These are phyloP conservation scores for Keiferia lycopersicella DNA, from an alignment of 2,888 invertebrate species.

Conservation along the genomic window DNA sequence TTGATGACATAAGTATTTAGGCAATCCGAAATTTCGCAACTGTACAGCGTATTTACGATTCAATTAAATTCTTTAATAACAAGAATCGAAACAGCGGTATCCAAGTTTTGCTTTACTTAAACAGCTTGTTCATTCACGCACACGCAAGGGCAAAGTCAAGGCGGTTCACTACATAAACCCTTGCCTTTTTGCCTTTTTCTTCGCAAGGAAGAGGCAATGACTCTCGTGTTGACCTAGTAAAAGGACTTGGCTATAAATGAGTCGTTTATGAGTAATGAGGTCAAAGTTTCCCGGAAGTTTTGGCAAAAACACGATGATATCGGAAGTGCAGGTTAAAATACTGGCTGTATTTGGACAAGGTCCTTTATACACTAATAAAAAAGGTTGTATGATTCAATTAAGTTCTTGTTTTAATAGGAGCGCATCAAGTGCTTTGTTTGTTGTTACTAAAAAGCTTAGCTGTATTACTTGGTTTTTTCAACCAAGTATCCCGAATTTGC, in stretches of 20 bases:
- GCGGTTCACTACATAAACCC: not conserved
- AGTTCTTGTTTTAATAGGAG: no score
- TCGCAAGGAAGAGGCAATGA: slow-evolving; percentile 40
- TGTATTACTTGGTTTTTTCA: no score
- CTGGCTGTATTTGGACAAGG: no score
- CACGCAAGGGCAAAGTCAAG: slow-evolving; percentile 27
- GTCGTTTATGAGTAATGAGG: not conserved
- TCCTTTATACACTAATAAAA: no score
- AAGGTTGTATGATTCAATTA: no score
- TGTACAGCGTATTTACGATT: no score
- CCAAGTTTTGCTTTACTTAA: not conserved
- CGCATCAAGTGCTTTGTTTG: no score
- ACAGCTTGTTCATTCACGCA: slow-evolving; percentile 18
- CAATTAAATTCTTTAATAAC: no score
- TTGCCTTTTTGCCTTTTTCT: slow-evolving; percentile 20
- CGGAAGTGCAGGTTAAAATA: not conserved
- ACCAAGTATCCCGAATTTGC: no score
- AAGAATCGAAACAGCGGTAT: not conserved
- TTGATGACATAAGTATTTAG: no score
- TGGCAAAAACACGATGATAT: not conserved
- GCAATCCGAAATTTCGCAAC: no score
- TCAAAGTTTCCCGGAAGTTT: not conserved
- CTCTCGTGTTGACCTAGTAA: slow-evolving; percentile 39
- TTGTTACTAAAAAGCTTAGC: no score
- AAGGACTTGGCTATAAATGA: slow-evolving; percentile 18